Conservation (phyloP, 2,888 invertebrate genomes). For the Zaprionus lineosus region DNA sequence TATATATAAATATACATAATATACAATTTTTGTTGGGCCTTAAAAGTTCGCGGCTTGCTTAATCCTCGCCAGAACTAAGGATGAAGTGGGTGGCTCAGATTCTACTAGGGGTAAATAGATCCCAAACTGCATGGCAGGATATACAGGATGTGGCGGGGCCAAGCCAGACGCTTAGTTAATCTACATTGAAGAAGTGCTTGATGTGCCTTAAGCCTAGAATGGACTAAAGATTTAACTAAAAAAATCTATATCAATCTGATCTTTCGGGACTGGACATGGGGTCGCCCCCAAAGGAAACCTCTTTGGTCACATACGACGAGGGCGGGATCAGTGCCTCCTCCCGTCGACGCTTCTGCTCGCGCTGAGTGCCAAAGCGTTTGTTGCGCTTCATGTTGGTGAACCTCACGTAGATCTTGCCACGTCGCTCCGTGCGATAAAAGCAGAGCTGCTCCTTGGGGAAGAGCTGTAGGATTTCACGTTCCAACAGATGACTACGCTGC, state of each 20-base stretch:
- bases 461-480: slow-evolving; percentile 71
- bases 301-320: slow-evolving; percentile 33
- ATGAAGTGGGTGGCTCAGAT: no score
- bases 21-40: no score
- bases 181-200: no score
- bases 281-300: slow-evolving; percentile 37
- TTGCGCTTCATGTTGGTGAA: slow-evolving; percentile 79
- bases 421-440: slow-evolving; percentile 77
- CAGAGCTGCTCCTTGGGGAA: slow-evolving; percentile 72
- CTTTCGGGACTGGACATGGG: slow-evolving; percentile 61
- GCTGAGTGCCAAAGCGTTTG: slow-evolving; percentile 49
- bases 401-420: slow-evolving; percentile 78
- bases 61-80: no score
- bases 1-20: no score
- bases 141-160: no score
- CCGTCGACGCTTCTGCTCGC: slow-evolving; percentile 53
- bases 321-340: slow-evolving; percentile 26
- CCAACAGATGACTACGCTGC: slow-evolving; percentile 71
- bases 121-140: no score
- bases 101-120: no score
- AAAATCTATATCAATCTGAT: slow-evolving; percentile 50
- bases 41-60: no score
- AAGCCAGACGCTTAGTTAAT: no score
- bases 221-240: no score
- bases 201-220: no score